phyloP scores from a whole-genome alignment of 1,140 invertebrate genomes.

The Ladona fulva region DNA sequence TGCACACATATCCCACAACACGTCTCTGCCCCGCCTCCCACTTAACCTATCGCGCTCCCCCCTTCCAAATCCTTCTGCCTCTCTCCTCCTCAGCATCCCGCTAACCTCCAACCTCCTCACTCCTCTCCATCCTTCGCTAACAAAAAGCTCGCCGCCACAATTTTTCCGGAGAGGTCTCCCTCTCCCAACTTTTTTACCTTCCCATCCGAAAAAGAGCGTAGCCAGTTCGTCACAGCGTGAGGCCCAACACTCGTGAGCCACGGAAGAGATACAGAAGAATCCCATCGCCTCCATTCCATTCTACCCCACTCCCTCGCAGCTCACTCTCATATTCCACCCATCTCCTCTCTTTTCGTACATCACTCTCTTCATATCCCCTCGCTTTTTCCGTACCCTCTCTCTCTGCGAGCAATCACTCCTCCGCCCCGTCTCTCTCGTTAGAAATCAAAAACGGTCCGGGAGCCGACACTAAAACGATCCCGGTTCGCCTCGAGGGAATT shows the following conservation, averaged over 20 bases:
- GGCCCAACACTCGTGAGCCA: background rate
- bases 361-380: background rate
- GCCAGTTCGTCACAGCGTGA: slow-evolving; percentile 1
- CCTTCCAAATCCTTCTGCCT: background rate
- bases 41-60: background rate
- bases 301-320: background rate
- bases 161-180: too few species aligned
- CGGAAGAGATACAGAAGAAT: background rate
- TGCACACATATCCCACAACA: background rate
- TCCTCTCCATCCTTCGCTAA: background rate
- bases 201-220: background rate
- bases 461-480: too few species aligned
- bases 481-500: too few species aligned
- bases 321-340: background rate
- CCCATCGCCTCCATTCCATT: background rate
- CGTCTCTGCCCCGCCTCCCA: background rate
- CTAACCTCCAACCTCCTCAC: background rate
- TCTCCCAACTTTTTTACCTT: background rate
- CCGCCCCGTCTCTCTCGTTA: too few species aligned
- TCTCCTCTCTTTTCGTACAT: background rate
- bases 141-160: background rate
- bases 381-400: too few species aligned
- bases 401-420: too few species aligned
- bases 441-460: too few species aligned
- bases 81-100: background rate